Evolutionary conservation across 2,113 vertebrate species (phyloP), one percentile per base, ranked within the genome.

Genomic region (Burhinus bistriatus): DNA sequence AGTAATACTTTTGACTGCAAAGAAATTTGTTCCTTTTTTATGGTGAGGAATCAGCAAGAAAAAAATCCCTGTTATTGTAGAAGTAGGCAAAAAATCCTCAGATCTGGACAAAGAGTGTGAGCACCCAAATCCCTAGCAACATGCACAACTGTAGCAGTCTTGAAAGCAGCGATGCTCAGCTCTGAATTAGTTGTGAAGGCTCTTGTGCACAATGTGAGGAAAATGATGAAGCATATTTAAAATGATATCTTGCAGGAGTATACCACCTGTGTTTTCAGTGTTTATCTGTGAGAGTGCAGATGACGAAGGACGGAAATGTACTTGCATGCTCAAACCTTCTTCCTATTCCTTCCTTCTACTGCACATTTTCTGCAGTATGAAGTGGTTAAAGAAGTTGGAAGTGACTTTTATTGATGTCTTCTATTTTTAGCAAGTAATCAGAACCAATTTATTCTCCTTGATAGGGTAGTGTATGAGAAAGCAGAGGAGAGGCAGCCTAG

Each of bases 351-450:
- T 52, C 49, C 47, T 71, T 52, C n/a, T 51, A 25, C 17, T 32
- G 55, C 34, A 62, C 20, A 9, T 89, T 85, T 89, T 91, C 29
- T 85, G 61, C 69, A 82, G 17, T 40, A 61, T 65, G 54, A 82
- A 87, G 87, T 72, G 79, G 81, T 87, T 90, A 57, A 91, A 94
- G 83, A 71, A 72, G 70, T 54, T 91, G 58, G 36, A 91, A 85
- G 54, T 78, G 29, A 85, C 66, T 93, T 95, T 69, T 91, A 90
- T 90, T 85, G 93, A 94, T 80, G 70, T 40, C 34, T 79, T 93
- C 78, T 96, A 77, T 96, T 96, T 93, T 96, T 89, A 94, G 70
- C 84, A 93, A 83, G 81, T 91, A 87, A 94, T 93, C 89, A 87
- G 52, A 91, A 87, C 38, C 78, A 83, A 36, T 96, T 94, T 96